These are phyloP conservation scores for Conus ventricosus DNA, from an alignment of 1,140 invertebrate genomes.

Conservation along the genomic window DNA sequence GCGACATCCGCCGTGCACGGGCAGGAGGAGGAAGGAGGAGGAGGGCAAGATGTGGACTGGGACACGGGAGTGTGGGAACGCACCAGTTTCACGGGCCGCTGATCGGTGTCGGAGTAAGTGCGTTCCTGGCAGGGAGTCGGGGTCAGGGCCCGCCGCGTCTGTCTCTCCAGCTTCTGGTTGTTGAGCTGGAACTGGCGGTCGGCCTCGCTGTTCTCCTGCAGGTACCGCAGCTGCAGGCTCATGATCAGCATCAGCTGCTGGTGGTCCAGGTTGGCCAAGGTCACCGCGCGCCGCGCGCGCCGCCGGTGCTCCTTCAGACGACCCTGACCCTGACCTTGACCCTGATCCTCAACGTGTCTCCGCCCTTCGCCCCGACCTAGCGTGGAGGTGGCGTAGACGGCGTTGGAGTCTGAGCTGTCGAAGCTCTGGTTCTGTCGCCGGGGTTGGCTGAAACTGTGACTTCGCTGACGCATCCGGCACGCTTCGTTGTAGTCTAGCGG, in stretches of 20 bases:
- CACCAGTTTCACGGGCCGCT: conserved; percentile 47
- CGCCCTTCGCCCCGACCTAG: conserved; percentile 12
- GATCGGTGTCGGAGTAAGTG: neutral
- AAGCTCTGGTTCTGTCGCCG: conserved; percentile 30
- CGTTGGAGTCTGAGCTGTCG: conserved; percentile 31
- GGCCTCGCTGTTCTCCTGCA: conserved; percentile 55
- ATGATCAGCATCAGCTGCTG: conserved; percentile 66
- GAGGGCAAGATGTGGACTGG: conserved; percentile 37
- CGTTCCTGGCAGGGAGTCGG: conserved; percentile 44
- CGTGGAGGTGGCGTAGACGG: conserved; percentile 37
- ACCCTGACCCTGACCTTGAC: conserved; percentile 39
- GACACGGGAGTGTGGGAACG: conserved; percentile 63
- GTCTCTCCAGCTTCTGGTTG: conserved; percentile 15
- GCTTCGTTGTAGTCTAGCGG: conserved; percentile 46
- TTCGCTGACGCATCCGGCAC: conserved; percentile 42
- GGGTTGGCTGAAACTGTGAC: conserved; percentile 49
- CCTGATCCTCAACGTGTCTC: neutral
- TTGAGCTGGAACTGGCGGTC: neutral
- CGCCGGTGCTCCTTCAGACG: conserved; percentile 61
- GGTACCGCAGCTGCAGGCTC: conserved; percentile 66
- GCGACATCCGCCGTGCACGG: conserved; percentile 33
- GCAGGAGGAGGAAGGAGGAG: conserved; percentile 28
- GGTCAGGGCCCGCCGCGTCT: conserved; percentile 37
- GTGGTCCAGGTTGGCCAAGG: conserved; percentile 64
- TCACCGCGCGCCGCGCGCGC: conserved; percentile 59